A percentile compares a stretch with the other conserved stretches of the same genome.
These are phyloP conservation scores for Sclerodermus sp. DNA, from an alignment of 2,888 invertebrate species.

Conservation along the genomic window DNA sequence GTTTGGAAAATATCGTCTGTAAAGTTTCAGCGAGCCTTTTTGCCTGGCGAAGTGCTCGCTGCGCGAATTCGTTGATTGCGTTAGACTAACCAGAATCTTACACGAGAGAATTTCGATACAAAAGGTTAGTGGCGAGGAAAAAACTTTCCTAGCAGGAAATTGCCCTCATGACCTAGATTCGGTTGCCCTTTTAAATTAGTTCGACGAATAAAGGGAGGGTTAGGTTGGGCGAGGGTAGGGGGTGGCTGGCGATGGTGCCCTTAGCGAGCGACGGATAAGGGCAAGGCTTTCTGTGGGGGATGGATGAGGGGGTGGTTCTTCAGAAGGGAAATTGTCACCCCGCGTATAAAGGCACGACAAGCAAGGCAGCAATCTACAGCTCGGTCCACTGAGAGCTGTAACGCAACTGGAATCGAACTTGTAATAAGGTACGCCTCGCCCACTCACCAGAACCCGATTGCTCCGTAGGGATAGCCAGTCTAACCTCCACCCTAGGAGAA, in stretches of 20 bases:
- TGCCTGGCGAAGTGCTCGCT: too few species aligned
- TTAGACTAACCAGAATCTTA: too few species aligned
- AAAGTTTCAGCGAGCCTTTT: too few species aligned
- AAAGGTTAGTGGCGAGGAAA: too few species aligned
- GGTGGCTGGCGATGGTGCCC: constrained; percentile 10
- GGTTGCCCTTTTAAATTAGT: constrained; percentile 34
- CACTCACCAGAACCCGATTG: constrained; percentile 41
- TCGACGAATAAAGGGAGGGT: constrained; percentile 21
- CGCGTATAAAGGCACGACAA: constrained; percentile 24
- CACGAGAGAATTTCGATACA: too few species aligned
- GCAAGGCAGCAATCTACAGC: constrained; percentile 40
- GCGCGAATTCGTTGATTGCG: too few species aligned
- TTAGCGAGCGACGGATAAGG: constrained; percentile 5
- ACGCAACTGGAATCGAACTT: constrained; percentile 50
- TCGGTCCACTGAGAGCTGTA: constrained; percentile 44
- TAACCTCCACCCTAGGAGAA: neutral
- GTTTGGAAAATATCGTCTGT: too few species aligned
- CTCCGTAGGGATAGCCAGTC: constrained; percentile 28
- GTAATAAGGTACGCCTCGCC: constrained; percentile 48
- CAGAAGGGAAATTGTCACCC: neutral
- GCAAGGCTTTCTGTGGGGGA: too few species aligned
- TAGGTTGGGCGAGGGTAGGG: neutral
- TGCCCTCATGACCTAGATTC: constrained; percentile 28
- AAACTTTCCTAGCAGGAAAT: too few species aligned
- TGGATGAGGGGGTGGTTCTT: too few species aligned